phyloP scores from a whole-genome alignment of 2,888 invertebrate species.

The Philereme vetulata region DNA sequence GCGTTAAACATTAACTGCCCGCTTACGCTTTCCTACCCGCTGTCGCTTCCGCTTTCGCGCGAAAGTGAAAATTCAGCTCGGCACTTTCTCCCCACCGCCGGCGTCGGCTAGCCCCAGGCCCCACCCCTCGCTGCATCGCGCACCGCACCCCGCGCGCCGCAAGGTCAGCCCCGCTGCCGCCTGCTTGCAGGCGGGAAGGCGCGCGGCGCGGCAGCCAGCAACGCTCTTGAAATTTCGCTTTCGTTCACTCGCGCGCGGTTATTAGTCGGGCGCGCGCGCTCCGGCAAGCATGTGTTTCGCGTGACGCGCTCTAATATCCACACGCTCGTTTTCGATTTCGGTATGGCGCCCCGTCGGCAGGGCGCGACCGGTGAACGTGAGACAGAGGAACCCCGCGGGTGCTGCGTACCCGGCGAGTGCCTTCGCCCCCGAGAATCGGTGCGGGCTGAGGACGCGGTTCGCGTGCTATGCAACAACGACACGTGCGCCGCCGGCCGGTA shows the following conservation, averaged over 20 bases:
- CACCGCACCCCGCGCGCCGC: slow-evolving; percentile 58
- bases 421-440: slow-evolving; percentile 87
- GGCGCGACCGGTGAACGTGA: slow-evolving; percentile 78
- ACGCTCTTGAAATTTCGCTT: slow-evolving; percentile 89
- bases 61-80: slow-evolving; percentile 79
- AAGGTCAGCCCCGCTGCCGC: slow-evolving; percentile 66
- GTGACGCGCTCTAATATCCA: slow-evolving; percentile 75
- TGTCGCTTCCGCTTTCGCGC: slow-evolving; percentile 65
- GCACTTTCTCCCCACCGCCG: slow-evolving; percentile 80
- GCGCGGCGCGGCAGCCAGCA: slow-evolving; percentile 61
- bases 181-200: slow-evolving; percentile 58
- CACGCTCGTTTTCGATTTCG: slow-evolving; percentile 76
- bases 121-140: slow-evolving; percentile 64
- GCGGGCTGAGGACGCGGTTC: slow-evolving; percentile 89
- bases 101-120: slow-evolving; percentile 50
- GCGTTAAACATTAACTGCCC: slow-evolving; percentile 9
- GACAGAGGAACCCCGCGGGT: slow-evolving; percentile 84
- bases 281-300: slow-evolving; percentile 83
- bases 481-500: slow-evolving; percentile 93
- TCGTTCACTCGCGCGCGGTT: slow-evolving; percentile 85
- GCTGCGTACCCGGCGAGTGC: slow-evolving; percentile 94
- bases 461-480: slow-evolving; percentile 97
- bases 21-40: slow-evolving; percentile 40
- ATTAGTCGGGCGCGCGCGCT: slow-evolving; percentile 85
- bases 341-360: slow-evolving; percentile 81